Conservation (phyloP, 2,797 vertebrate species). For the Mormyrus hasselquistii region DNA sequence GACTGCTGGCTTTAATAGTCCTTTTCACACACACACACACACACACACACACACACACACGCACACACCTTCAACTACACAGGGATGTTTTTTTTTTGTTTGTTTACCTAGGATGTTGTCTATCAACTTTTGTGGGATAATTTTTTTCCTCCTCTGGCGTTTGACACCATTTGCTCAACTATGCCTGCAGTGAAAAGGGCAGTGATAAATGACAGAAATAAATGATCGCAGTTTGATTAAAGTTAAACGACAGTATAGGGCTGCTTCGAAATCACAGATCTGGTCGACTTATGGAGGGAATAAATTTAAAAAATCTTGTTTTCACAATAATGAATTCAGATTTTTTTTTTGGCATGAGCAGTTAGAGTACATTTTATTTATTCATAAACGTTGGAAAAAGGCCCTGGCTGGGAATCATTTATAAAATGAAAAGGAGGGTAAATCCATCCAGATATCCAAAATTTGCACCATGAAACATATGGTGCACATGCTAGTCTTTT, state of each 20-base stretch:
- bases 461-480: not conserved
- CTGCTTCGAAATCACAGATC: not conserved
- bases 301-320: not conserved
- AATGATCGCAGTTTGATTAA: not conserved
- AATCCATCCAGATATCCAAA: not conserved
- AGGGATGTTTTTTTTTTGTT: not conserved
- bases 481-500: not conserved
- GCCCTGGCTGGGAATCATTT: not conserved
- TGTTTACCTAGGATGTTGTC: not conserved
- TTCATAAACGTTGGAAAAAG: constrained; percentile 11
- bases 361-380: not conserved
- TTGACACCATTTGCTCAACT: not conserved
- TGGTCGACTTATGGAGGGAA: not conserved
- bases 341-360: not conserved
- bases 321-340: not conserved
- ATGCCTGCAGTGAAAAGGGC: not conserved
- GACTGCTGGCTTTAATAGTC: not conserved
- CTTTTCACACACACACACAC: not conserved
- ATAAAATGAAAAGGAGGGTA: not conserved
- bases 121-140: not conserved
- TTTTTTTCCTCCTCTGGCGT: not conserved
- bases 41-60: not conserved
- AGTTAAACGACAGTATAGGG: not conserved
- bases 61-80: not conserved
- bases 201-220: not conserved